phyloP scores from a whole-genome alignment of 2,113 vertebrate genomes.

The Gambusia holbrooki region DNA sequence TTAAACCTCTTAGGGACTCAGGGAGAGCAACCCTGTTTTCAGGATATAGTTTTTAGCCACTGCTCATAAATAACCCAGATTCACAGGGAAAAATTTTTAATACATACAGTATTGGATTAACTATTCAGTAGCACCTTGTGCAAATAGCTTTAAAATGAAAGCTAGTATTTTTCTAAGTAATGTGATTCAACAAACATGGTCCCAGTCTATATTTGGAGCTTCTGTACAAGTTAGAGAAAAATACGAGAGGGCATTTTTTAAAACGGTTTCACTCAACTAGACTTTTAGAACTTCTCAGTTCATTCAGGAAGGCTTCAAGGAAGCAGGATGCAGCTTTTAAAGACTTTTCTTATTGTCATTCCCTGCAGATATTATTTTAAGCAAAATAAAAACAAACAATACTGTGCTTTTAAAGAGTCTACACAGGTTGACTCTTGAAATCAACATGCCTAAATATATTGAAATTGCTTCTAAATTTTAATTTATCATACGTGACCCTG shows the following conservation, averaged over 20 bases:
- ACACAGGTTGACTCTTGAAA: constrained; percentile 32
- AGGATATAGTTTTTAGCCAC: constrained; percentile 7
- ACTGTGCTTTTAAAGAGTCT: not conserved
- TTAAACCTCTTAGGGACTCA: constrained; percentile 62
- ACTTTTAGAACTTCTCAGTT: not conserved
- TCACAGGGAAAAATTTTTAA: not conserved
- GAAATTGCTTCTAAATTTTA: not conserved
- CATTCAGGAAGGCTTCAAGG: not conserved
- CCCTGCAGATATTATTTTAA: not conserved
- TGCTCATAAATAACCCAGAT: not conserved
- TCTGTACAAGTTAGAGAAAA: constrained; percentile 8
- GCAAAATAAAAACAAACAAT: constrained; percentile 16
- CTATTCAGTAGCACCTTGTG: not conserved
- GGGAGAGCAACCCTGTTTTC: constrained; percentile 16
- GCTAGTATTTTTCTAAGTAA: not conserved
- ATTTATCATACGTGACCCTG: not conserved
- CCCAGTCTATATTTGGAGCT: constrained; percentile 18
- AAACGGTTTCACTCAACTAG: not conserved
- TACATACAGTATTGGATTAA: not conserved
- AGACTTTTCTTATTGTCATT: not conserved
- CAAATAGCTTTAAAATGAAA: not conserved
- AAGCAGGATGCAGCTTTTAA: too few species aligned
- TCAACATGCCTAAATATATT: constrained; percentile 30
- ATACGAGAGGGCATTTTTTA: not conserved
- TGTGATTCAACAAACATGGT: constrained; percentile 12